Base-by-base conservation (phyloP, 2,797 vertebrate species). In the Onychomys arenicola region DNA sequence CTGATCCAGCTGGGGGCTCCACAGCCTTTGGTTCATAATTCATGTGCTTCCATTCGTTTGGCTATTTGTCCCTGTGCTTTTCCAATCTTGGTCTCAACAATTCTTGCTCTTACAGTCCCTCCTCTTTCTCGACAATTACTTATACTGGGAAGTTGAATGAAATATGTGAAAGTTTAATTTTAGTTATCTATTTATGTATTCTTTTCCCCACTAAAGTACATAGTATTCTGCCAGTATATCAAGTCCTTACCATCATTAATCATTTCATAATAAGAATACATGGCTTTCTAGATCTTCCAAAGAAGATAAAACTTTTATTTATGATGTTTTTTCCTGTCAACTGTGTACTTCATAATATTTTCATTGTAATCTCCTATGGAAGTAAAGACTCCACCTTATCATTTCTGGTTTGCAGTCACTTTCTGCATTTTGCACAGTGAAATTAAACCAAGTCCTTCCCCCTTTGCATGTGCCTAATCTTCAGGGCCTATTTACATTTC, bases 401-500 rank as follows among this genome's bases (percentile, higher is more conserved):
- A 96, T 98, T 94, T 92, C 92, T 98, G 97, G 87, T 98, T 97
- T 98, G 86, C 2, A 96, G 96, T 96, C 67, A 96, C 96, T 96
- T 90, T 90, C 86, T 96, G 0, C 77, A 95, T 96, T 97, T 95
- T 96, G 86, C 95, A 75, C 92, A 96, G 86, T 94, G 91, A 96
- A 98, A 98, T 95, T 21, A 78, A 96, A 89, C 12, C 94, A 96
- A 97, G 92, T 95, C 95, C 89, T 97, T 90, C 83, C 85, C 96
- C 90, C 94, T 97, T 98, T 97, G 76, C 91, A 93, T 93, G 85
- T 96, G 93, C 95, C 95, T 98, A 97, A 97, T 97, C 97, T 97
- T 97, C 94, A 97, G 69, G 89, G 94, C 91, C 96, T 96, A 97
- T 98, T 97, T 98, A 96, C 96, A 98, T 98, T 98, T 98, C 96